These are phyloP conservation scores for Zoanthus sociatus DNA, from an alignment of 92 coral and sea anemone genomes.

Conservation along the genomic window DNA sequence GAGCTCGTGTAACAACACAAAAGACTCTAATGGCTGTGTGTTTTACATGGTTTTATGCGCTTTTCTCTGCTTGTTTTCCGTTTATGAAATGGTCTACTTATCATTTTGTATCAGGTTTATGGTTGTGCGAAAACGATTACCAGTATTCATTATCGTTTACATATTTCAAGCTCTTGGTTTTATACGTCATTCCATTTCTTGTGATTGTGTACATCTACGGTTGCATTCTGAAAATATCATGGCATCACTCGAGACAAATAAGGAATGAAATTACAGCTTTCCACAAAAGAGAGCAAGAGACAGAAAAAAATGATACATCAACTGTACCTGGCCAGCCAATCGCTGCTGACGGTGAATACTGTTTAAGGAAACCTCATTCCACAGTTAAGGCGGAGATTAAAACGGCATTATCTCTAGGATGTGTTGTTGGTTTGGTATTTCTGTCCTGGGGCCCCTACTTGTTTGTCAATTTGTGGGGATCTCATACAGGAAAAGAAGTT, in stretches of 20 bases:
- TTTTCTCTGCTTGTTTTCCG: slow-evolving; percentile 74
- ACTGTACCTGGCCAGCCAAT: slow-evolving; percentile 36
- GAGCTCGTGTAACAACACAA: slow-evolving; percentile 73
- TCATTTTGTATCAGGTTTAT: slow-evolving; percentile 65
- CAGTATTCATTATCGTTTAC: slow-evolving; percentile 61
- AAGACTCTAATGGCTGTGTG: slow-evolving; percentile 57
- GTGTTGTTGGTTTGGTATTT: slow-evolving; percentile 82
- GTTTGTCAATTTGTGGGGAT: slow-evolving; percentile 72
- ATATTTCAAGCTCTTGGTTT: slow-evolving; percentile 68
- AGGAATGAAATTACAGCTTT: slow-evolving; percentile 76
- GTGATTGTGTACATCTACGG: slow-evolving; percentile 74
- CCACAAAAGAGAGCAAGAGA: slow-evolving; percentile 65
- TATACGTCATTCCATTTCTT: slow-evolving; percentile 75
- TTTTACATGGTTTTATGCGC: slow-evolving; percentile 70
- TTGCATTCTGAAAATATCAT: slow-evolving; percentile 72
- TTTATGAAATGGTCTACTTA: slow-evolving; percentile 76
- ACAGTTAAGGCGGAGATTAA: slow-evolving; percentile 76
- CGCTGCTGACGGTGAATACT: slow-evolving; percentile 72
- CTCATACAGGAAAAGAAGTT: slow-evolving; percentile 30
- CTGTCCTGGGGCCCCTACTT: slow-evolving; percentile 83
- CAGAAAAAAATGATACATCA: slow-evolving; percentile 18
- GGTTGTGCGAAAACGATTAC: slow-evolving; percentile 83
- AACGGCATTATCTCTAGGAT: slow-evolving; percentile 70
- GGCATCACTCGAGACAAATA: slow-evolving; percentile 85
- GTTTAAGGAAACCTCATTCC: slow-evolving; percentile 88